These are phyloP conservation scores for Diadumene lineata DNA, from an alignment of 92 coral and sea anemone genomes.

Conservation along the genomic window DNA sequence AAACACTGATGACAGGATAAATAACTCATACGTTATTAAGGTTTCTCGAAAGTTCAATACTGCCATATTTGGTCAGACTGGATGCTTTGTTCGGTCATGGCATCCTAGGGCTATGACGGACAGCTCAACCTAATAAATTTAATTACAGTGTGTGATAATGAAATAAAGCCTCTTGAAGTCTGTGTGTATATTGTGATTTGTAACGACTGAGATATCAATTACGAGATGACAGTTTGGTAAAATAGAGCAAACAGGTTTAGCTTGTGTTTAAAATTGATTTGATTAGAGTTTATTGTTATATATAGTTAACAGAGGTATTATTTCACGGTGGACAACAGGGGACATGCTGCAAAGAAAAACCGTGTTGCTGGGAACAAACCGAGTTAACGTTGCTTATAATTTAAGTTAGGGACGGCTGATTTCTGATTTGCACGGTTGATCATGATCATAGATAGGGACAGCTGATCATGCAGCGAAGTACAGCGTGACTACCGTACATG, in stretches of 20 bases:
- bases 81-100: slow-evolving; percentile 14
- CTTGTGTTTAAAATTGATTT: background rate
- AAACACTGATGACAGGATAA: slow-evolving; percentile 20
- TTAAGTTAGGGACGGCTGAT: too few species aligned
- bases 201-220: slow-evolving; percentile 7
- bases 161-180: slow-evolving; percentile 13
- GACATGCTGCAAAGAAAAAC: background rate
- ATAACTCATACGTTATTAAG: slow-evolving; percentile 12
- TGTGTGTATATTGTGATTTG: slow-evolving; percentile 17
- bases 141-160: slow-evolving; percentile 21
- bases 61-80: background rate
- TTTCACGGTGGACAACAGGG: background rate
- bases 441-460: too few species aligned
- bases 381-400: background rate
- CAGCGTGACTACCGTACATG: too few species aligned
- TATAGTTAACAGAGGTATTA: background rate
- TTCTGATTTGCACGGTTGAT: too few species aligned
- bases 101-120: slow-evolving; percentile 26
- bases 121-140: slow-evolving; percentile 23
- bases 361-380: background rate
- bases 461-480: too few species aligned
- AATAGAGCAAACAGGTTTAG: background rate
- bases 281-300: background rate
- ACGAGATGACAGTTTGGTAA: slow-evolving; percentile 11
- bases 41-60: background rate